A percentile compares a stretch with the other conserved stretches of the same genome.
Evolutionary conservation across 2,797 vertebrate genomes (phyloP).

Genomic region (Rousettus madagascariensis): DNA sequence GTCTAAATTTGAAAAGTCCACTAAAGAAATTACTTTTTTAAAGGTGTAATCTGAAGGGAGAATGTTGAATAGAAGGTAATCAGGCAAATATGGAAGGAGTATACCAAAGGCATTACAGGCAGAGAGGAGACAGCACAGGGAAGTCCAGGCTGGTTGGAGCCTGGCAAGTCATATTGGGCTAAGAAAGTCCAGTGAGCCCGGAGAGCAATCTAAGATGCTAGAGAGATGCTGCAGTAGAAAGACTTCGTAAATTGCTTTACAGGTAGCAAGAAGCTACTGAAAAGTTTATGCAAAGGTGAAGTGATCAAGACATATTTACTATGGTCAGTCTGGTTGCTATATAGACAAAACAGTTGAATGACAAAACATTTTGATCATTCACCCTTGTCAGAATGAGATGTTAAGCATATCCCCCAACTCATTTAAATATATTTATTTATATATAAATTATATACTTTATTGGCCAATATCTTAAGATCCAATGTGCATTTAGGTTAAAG

Average conservation of each 20-base stretch:
- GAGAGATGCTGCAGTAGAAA: background rate
- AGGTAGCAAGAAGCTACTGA: background rate
- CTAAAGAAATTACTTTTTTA: background rate
- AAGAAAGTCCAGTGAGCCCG: background rate
- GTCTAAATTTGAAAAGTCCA: background rate
- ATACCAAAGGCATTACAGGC: background rate
- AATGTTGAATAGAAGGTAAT: background rate
- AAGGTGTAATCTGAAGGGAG: background rate
- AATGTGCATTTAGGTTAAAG: background rate
- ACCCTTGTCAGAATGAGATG: background rate
- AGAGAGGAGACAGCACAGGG: background rate
- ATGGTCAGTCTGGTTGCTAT: too few relatives aligned
- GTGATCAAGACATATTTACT: background rate
- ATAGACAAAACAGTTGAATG: background rate
- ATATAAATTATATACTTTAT: background rate
- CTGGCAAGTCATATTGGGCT: fast-evolving
- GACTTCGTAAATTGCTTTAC: background rate
- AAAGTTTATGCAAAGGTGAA: background rate
- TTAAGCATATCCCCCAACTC: background rate
- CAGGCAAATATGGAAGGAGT: background rate
- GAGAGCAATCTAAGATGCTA: background rate
- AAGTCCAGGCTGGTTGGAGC: background rate
- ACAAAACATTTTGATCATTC: background rate
- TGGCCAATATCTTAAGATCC: background rate
- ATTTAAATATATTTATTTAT: background rate